Base-by-base conservation (phyloP, 2,888 invertebrate genomes). In the Acanthosepion esculentum region DNA sequence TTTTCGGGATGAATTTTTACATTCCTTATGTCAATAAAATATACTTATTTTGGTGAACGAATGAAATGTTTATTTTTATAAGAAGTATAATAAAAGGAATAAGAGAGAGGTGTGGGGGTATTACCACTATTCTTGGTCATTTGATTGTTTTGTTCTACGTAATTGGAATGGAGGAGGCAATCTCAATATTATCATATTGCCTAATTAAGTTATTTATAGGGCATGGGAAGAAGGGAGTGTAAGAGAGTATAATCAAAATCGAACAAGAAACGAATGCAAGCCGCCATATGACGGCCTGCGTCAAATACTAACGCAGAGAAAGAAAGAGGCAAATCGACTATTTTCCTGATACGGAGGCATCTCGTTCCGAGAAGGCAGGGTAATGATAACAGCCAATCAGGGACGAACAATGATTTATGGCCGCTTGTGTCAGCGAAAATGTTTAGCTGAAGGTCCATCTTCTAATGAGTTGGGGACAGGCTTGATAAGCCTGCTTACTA, bases 391-490 rank as follows among this genome's bases (percentile, higher is more conserved):
- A n/a, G 78, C 78, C 78, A 78, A 78, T 78, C 78, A 78, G 78
- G 59, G 78, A 78, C 78, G 78, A 33, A 78, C 78, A 78, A 78
- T 78, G 78, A 78, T 78, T 78, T 78, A 78, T 78, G n/a, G 78
- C n/a, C 78, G 78, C 78, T 33, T 78, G 78, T 78, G 78, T 78
- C 78, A 78, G 78, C 78, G 78, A 78, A n/a, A 78, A 78, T 78
- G 78, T 78, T 78, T 78, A 78, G 78, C 78, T 33, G 78, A 78
- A 78, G 78, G 78, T 78, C 78, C 78, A 78, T 78, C 78, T 33
- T 78, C 78, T 78, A 78, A 78, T 78, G 78, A 78, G 78, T 78
- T 78, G 78, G 78, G n/a, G 78, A 78, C 78, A 78, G 78, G n/a
- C 78, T 78, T 78, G 78, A 78, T 78, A 78, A 78, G 78, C 78